phyloP scores from a whole-genome alignment of 1,140 invertebrate species.

The Ridgeia piscesae region DNA sequence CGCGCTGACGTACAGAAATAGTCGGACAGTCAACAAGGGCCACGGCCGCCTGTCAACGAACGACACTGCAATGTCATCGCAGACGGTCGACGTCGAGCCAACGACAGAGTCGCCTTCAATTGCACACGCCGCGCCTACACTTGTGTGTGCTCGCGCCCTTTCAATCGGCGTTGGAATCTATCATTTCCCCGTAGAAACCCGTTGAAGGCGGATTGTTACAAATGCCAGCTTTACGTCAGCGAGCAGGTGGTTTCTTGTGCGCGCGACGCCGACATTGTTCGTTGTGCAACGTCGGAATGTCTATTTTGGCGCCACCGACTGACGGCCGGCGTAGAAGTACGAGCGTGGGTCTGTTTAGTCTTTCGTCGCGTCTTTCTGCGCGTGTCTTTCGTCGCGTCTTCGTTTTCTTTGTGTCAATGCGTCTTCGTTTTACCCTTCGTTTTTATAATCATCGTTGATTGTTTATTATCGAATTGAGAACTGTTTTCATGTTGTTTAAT shows the following conservation, averaged over 20 bases:
- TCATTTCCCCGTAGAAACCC: neutral
- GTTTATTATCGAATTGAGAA: too few species aligned
- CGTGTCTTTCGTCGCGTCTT: neutral
- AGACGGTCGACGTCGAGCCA: neutral
- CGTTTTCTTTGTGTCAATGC: neutral
- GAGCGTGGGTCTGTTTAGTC: neutral
- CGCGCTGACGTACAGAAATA: neutral
- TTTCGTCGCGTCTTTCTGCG: neutral
- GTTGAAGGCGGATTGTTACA: neutral
- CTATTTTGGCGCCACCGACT: neutral
- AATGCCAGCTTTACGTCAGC: neutral
- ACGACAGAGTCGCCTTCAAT: neutral
- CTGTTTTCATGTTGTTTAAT: too few species aligned
- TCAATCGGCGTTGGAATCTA: neutral
- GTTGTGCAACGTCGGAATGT: neutral
- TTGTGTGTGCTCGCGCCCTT: neutral
- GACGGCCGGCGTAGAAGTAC: neutral
- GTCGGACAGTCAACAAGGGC: neutral
- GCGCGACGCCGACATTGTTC: neutral
- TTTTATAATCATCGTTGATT: neutral
- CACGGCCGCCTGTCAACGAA: neutral
- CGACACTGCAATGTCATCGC: neutral
- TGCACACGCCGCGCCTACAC: neutral
- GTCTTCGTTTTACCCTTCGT: neutral
- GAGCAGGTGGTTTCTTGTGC: neutral